Percentiles rank a stretch among this genome's conserved stretches.
phyloP scores from a whole-genome alignment of 2,797 vertebrate species.

The Ptychobarbus kaznakovi region DNA sequence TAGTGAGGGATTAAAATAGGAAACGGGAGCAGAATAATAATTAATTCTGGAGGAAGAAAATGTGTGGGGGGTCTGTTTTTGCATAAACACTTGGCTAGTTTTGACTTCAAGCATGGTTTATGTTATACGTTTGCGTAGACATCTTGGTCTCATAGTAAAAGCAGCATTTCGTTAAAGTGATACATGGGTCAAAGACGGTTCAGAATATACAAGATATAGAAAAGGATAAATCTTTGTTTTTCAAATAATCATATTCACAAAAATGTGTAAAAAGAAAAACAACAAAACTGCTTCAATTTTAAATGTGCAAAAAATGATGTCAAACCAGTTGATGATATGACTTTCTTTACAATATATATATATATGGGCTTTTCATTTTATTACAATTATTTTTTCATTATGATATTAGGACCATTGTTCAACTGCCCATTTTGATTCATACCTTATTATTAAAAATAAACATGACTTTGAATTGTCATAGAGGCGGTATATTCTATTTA shows the following conservation, averaged over 20 bases:
- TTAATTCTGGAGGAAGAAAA: conserved; percentile 14
- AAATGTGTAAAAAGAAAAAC: background rate
- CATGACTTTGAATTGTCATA: background rate
- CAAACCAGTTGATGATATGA: background rate
- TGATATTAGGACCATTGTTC: background rate
- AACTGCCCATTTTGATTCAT: background rate
- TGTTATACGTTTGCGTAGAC: background rate
- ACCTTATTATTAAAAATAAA: background rate
- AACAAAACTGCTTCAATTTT: background rate
- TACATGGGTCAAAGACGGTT: background rate
- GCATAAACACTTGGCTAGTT: background rate
- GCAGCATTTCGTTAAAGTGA: background rate
- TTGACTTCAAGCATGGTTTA: background rate
- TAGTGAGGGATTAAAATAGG: conserved; percentile 30
- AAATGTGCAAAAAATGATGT: background rate
- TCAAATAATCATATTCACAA: background rate
- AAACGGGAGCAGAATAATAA: conserved; percentile 41
- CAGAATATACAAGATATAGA: background rate
- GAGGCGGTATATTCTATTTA: background rate
- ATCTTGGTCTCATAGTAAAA: background rate
- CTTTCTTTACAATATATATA: too few relatives aligned
- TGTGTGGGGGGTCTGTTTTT: background rate
- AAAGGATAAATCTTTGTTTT: background rate
- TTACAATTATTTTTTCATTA: background rate
- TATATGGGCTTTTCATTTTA: background rate